Base-by-base conservation (phyloP, 2,797 vertebrate genomes). In the Anableps anableps region DNA sequence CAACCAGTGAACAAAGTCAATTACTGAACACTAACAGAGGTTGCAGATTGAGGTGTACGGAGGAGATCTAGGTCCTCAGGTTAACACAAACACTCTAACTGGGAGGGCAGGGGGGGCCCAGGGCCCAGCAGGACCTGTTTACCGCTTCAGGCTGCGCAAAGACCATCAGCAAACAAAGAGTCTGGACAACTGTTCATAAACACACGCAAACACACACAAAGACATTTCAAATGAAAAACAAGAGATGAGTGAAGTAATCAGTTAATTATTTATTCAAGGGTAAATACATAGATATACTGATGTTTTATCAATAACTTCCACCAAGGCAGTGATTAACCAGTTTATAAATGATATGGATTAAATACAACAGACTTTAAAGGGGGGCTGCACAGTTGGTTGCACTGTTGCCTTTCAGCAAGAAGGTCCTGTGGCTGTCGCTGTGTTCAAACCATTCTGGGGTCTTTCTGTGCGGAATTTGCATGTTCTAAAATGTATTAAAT, bases 21-120 rank as follows among this genome's bases (percentile, higher is more conserved):
- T 95, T 94, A 95, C 91, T 19, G 75, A 91, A 83, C 87, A 86
- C 90, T 89, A 95, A 95, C 94, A 95, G 80, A 89, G 92, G 89
- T 92, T 86, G 89, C 89, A 91, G 88, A 89, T 81, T 80, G 13
- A 0, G 72, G 89, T 75, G 88, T 86, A 64, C 86, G 19, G 73
- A 91, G 83, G 36, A 68, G 76, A 83, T 84, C 83, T 90, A 83
- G 55, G 55, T 16, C 55, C 14, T 60, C 87, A 80, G 58, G 84
- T 79, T 80, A 75, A 75, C 72, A 80, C 71, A 80, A 31, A 60
- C 58, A 81, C 48, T n/a, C 68, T 17, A 73, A 38, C 53, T 26
- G 41, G 21, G 50, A 72, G 36, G 72, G 74, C 78, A 14, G 71
- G 21, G 76, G 53, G 79, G 50, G 53, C 68, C 62, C 45, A 7